Evolutionary conservation across 2,888 invertebrate species (phyloP).

Genomic region (Phragmatobia fuliginosa): DNA sequence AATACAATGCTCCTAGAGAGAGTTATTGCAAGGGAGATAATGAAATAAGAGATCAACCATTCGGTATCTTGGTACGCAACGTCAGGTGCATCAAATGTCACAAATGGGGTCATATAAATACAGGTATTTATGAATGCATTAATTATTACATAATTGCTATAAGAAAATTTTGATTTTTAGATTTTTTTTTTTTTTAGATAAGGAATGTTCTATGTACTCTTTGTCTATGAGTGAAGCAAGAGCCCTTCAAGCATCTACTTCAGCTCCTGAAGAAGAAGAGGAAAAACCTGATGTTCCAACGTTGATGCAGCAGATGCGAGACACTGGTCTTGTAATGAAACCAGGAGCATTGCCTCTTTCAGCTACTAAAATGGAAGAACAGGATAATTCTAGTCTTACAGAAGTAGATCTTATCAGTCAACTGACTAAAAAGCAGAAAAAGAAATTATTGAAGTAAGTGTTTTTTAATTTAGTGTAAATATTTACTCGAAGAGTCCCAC

Average conservation of each 20-base stretch:
- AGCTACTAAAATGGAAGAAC: constrained; percentile 87
- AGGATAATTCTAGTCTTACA: constrained; percentile 86
- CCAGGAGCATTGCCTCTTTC: constrained; percentile 89
- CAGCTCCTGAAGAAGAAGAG: constrained; percentile 90
- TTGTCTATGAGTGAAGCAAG: constrained; percentile 94
- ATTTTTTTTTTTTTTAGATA: constrained; percentile 85
- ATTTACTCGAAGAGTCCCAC: too few relatives aligned
- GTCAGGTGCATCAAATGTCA: constrained; percentile 99
- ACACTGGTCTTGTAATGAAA: constrained; percentile 96
- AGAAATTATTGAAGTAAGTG: constrained; percentile 93
- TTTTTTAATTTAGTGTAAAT: too few relatives aligned
- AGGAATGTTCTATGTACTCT: constrained; percentile 98
- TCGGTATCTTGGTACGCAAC: constrained; percentile 98
- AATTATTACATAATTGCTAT: not conserved
- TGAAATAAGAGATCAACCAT: constrained; percentile 98
- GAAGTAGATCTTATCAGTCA: constrained; percentile 94
- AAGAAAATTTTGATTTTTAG: not conserved
- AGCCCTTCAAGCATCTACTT: constrained; percentile 89
- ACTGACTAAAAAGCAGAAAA: constrained; percentile 95
- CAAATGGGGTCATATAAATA: constrained; percentile 99
- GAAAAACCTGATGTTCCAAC: constrained; percentile 88
- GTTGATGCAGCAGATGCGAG: constrained; percentile 95
- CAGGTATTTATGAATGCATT: constrained; percentile 80
- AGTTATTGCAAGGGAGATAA: constrained; percentile 99
- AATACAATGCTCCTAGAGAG: constrained; percentile 99